Evolutionary conservation across 2,888 invertebrate genomes (phyloP).

Genomic region (Hypomecis atomaria): DNA sequence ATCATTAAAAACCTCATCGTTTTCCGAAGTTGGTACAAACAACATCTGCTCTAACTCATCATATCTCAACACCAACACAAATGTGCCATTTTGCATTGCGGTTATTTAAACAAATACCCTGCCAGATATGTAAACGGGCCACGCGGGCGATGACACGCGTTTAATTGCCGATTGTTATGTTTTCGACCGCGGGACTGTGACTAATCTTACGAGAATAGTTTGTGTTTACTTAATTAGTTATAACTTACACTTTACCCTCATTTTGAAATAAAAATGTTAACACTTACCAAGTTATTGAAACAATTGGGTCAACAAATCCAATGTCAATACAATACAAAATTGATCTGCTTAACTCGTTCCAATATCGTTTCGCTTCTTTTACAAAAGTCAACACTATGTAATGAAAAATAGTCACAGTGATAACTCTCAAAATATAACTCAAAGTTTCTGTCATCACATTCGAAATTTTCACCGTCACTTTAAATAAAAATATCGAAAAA

Average conservation of each 20-base stretch:
- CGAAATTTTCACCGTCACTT: slow-evolving; percentile 34
- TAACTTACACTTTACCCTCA: slow-evolving; percentile 5
- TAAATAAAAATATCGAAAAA: slow-evolving; percentile 33
- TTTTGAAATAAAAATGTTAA: neutral
- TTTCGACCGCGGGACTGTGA: neutral
- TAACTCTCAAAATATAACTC: slow-evolving; percentile 64
- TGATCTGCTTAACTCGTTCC: slow-evolving; percentile 48
- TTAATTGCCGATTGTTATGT: slow-evolving; percentile 26
- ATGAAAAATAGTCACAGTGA: slow-evolving; percentile 70
- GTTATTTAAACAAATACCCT: slow-evolving; percentile 27
- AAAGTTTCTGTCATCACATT: slow-evolving; percentile 75
- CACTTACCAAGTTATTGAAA: slow-evolving; percentile 49
- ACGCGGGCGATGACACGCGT: slow-evolving; percentile 24
- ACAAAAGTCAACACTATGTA: slow-evolving; percentile 68
- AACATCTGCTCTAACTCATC: neutral
- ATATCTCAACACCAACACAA: neutral
- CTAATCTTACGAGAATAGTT: neutral
- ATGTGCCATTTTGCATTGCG: neutral
- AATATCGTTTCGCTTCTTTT: slow-evolving; percentile 70
- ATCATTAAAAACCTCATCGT: too few relatives aligned
- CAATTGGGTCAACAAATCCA: slow-evolving; percentile 47
- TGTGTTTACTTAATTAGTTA: neutral
- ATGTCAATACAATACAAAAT: slow-evolving; percentile 38
- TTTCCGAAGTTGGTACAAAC: neutral
- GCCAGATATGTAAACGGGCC: slow-evolving; percentile 28